Evolutionary conservation across 1,140 invertebrate species (phyloP), one percentile per base, ranked within the genome.

Genomic region (Drosophila tsacasi): DNA sequence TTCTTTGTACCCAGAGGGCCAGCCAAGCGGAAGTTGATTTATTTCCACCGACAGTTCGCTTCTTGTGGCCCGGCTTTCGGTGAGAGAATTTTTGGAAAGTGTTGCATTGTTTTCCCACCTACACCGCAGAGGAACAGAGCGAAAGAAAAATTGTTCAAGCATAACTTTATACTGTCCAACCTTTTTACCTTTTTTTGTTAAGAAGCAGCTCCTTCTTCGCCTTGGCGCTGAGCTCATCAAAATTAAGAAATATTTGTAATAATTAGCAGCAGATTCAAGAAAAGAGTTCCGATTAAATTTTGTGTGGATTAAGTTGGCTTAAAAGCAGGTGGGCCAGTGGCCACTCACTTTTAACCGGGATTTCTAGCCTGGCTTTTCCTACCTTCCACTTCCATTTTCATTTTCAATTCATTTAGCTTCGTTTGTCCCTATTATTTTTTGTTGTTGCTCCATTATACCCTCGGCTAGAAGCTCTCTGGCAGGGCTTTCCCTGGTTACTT

Each of bases 11-110:
- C 19, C 50, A 13, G 40, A 21, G 66, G 60, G 50, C 68, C 78
- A 84, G 47, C 81, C 62, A 84, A 90, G 84, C 84, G 84, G 85
- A 89, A 89, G 84, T 89, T 89, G 84, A 89, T 89, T 89, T 89
- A 89, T 89, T 84, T 83, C 55, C 42, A 54, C 59, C 35, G 54
- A 49, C 55, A 46, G 30, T 50, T 72, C 49, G 42, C 21, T 49
- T 60, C 50, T n/a, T 49, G 52, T 40, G 35, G 46, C 23, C 37
- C 17, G 52, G 35, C 27, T 75, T 63, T 71, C 40, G 81, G 84
- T 87, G 84, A 71, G 84, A 89, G 85, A 89, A 79, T 89, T 84
- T 89, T 68, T 49, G 57, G 42, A 79, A 76, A 85, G 83, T 85
- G 83, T 71, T 79, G 83, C 79, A 89, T 89, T 89, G 85, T 89